Percentiles rank a stretch among this genome's conserved stretches.
Evolutionary conservation across 2,888 invertebrate genomes (phyloP).

Genomic region (Ectemnius continuus): DNA sequence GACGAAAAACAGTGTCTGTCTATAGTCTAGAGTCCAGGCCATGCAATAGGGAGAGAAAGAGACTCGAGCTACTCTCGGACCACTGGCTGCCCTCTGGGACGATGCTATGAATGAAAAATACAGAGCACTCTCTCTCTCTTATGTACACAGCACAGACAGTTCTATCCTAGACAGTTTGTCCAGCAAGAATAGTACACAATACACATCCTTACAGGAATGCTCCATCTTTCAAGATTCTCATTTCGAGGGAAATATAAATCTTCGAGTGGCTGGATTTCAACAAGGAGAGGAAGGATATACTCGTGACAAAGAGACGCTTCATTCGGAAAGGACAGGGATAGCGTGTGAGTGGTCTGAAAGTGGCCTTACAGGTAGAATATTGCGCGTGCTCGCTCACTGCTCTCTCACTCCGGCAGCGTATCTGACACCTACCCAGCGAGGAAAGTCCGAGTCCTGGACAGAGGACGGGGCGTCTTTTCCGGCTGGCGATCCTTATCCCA

Average conservation of each 20-base stretch:
- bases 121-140: no score
- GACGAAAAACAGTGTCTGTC: slow-evolving; percentile 10
- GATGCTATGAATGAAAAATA: no score
- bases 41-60: slow-evolving; percentile 2
- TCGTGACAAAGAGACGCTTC: not conserved
- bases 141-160: no score
- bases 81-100: not conserved
- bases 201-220: no score
- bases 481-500: slow-evolving; percentile 40
- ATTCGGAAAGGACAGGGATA: not conserved
- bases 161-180: no score
- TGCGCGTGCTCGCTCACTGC: slow-evolving; percentile 48
- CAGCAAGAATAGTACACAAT: no score
- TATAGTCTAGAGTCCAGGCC: not conserved
- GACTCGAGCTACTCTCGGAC: not conserved
- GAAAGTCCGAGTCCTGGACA: slow-evolving; percentile 36
- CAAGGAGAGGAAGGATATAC: not conserved
- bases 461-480: slow-evolving; percentile 48
- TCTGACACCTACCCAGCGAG: slow-evolving; percentile 51
- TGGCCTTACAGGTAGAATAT: slow-evolving; percentile 33
- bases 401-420: slow-evolving; percentile 26
- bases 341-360: slow-evolving; percentile 6
- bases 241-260: not conserved
- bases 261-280: not conserved
- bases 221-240: no score